These are phyloP conservation scores for Tetragonula clypearis DNA, from an alignment of 1,140 invertebrate species.

Conservation along the genomic window DNA sequence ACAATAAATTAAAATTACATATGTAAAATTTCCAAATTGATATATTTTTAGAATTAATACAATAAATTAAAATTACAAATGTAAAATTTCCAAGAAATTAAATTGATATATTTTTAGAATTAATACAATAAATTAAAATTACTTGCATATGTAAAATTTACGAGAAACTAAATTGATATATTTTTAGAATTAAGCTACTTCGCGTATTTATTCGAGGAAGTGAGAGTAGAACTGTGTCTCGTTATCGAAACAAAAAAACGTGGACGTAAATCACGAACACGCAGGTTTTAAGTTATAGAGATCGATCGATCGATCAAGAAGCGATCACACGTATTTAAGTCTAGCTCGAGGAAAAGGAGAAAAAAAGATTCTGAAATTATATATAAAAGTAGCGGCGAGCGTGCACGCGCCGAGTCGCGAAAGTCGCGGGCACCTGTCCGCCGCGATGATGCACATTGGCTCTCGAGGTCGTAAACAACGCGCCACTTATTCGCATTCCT, in stretches of 20 bases:
- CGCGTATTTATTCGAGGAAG: not conserved
- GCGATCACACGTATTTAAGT: not conserved
- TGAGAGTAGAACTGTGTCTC: no score
- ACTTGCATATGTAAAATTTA: no score
- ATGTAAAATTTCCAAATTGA: no score
- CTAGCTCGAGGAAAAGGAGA: not conserved
- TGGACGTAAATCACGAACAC: no score
- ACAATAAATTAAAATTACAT: no score
- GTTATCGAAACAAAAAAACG: not conserved
- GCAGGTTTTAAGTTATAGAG: no score
- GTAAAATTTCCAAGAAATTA: no score
- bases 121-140: no score
- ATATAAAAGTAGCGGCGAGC: not conserved
- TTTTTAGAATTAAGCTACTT: not conserved
- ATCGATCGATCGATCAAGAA: not conserved
- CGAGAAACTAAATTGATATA: no score
- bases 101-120: no score
- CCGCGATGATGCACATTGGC: not conserved
- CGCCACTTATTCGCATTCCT: constrained; percentile 54
- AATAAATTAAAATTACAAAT: no score
- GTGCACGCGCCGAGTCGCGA: not conserved
- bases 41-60: no score
- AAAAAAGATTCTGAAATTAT: not conserved
- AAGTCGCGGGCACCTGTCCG: constrained; percentile 22
- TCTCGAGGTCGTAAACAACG: constrained; percentile 47